These are phyloP conservation scores for Metellina segmentata DNA, from an alignment of 2,888 invertebrate species.

Conservation along the genomic window DNA sequence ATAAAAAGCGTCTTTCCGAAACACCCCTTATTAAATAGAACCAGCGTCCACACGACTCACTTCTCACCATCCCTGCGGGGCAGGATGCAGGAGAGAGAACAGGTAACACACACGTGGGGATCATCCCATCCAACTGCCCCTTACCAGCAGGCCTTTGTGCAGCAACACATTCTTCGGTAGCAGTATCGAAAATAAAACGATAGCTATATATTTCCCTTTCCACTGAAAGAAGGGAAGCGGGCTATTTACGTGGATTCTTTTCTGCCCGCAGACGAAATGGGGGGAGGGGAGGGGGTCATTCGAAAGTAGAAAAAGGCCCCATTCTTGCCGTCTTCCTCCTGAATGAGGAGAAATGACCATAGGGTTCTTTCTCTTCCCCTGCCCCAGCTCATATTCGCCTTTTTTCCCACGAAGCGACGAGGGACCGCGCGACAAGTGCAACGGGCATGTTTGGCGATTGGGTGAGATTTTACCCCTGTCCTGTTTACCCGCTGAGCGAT, in stretches of 20 bases:
- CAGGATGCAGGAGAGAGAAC: background rate
- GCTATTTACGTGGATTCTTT: constrained; percentile 55
- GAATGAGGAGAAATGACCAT: constrained; percentile 73
- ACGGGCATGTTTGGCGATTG: background rate
- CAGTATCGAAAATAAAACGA: constrained; percentile 65
- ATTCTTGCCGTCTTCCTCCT: constrained; percentile 44
- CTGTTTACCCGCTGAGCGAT: too few species aligned
- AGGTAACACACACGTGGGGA: background rate
- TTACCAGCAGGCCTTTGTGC: constrained; percentile 11
- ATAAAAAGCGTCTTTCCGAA: background rate
- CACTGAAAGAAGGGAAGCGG: constrained; percentile 22
- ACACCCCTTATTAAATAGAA: background rate
- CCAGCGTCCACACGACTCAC: too few species aligned
- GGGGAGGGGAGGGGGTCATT: constrained; percentile 17
- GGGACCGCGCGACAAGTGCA: constrained; percentile 18
- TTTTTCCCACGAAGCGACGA: constrained; percentile 57
- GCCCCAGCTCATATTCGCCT: background rate
- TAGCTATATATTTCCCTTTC: constrained; percentile 48
- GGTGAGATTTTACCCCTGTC: background rate
- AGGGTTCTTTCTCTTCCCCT: constrained; percentile 21
- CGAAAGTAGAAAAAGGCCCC: constrained; percentile 50
- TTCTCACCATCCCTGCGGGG: background rate
- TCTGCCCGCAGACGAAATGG: constrained; percentile 6
- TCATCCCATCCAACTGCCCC: constrained; percentile 6
- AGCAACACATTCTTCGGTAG: constrained; percentile 32